These are phyloP conservation scores for Drosophila lacteicornis DNA, from an alignment of 1,140 invertebrate genomes.

Conservation along the genomic window DNA sequence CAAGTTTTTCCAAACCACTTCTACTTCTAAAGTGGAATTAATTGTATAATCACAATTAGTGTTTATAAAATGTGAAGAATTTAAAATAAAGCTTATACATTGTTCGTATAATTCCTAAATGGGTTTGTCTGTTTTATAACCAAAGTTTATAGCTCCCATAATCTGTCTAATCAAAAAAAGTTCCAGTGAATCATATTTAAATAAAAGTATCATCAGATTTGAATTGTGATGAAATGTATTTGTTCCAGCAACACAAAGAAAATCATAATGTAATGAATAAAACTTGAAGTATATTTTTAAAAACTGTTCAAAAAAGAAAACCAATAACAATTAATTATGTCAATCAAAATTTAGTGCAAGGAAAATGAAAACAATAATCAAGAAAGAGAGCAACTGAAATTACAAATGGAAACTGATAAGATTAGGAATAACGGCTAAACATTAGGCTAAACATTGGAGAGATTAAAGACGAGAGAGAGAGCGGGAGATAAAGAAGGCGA, in stretches of 20 bases:
- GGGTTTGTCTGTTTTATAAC: slow-evolving; percentile 5
- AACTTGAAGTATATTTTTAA: not conserved
- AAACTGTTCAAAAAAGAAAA: not conserved
- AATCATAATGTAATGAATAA: not conserved
- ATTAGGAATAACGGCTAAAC: slow-evolving; percentile 49
- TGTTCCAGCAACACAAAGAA: not conserved
- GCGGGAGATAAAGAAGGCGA: slow-evolving; percentile 8
- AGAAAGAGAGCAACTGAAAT: slow-evolving; percentile 18
- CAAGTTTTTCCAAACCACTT: slow-evolving; percentile 1
- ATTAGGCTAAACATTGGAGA: slow-evolving; percentile 41
- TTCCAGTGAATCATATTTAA: not conserved
- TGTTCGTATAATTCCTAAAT: not conserved
- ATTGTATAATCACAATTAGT: slow-evolving; percentile 9
- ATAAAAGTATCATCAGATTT: not conserved
- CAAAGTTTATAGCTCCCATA: slow-evolving; percentile 4
- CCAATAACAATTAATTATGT: slow-evolving; percentile 9
- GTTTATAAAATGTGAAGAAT: not conserved
- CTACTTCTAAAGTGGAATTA: slow-evolving; percentile 8
- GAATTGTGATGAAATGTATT: not conserved
- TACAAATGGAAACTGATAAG: slow-evolving; percentile 55
- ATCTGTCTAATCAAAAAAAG: slow-evolving; percentile 8
- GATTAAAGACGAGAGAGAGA: slow-evolving; percentile 20
- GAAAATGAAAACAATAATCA: slow-evolving; percentile 34
- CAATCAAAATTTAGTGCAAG: slow-evolving; percentile 26
- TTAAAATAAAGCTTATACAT: not conserved